Evolutionary conservation across 2,888 invertebrate species (phyloP).

Genomic region (Salticus scenicus): DNA sequence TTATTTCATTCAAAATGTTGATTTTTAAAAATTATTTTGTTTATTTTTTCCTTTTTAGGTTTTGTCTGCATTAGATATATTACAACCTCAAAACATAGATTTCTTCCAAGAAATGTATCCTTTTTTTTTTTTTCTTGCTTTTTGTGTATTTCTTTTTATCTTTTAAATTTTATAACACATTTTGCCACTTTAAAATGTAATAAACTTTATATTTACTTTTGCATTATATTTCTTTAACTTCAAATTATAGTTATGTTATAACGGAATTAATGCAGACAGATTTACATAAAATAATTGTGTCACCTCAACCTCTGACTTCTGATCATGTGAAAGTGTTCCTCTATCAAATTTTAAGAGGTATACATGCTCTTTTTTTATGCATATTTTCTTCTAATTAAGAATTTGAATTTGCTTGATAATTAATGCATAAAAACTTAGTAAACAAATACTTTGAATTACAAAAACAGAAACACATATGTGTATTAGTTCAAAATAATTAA

Average conservation of each 20-base stretch:
- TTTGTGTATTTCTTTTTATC: too few relatives aligned
- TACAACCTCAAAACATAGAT: constrained; percentile 98
- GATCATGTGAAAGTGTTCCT: constrained; percentile 99
- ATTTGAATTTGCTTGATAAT: too few relatives aligned
- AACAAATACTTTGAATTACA: too few relatives aligned
- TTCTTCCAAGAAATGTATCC: constrained; percentile 99
- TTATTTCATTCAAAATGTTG: too few relatives aligned
- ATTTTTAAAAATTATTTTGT: too few relatives aligned
- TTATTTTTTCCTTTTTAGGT: constrained; percentile 84
- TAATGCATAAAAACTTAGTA: too few relatives aligned
- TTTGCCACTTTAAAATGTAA: too few relatives aligned
- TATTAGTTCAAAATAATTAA: too few relatives aligned
- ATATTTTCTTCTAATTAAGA: background rate
- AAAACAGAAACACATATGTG: too few relatives aligned
- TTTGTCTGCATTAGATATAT: constrained; percentile 96
- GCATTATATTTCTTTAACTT: background rate
- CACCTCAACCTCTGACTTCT: constrained; percentile 97
- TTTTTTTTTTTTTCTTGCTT: constrained; percentile 42
- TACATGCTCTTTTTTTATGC: constrained; percentile 77
- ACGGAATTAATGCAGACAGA: constrained; percentile 99
- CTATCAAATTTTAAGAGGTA: constrained; percentile 98
- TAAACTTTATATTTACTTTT: too few relatives aligned
- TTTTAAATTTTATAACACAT: too few relatives aligned
- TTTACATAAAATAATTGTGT: constrained; percentile 99
- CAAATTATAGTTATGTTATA: constrained; percentile 91